These are phyloP conservation scores for Drosophila trichaetosa DNA, from an alignment of 2,888 invertebrate species.

Conservation along the genomic window DNA sequence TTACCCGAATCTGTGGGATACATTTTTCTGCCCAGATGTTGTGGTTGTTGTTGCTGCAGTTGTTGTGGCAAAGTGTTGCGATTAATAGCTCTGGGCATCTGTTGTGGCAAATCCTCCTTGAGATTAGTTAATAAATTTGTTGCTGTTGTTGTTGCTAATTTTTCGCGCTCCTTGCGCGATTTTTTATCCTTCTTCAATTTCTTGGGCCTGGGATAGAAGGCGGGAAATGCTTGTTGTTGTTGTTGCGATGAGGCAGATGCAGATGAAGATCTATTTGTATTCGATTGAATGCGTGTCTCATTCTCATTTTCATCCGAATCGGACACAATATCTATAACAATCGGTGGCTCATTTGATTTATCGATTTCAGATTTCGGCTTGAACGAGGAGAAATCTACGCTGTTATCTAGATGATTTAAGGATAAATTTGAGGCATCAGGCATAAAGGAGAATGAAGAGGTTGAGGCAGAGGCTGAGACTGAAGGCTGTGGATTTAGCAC, in stretches of 20 bases:
- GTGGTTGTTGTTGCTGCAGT: background rate
- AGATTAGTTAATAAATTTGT: constrained; percentile 10
- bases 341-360: constrained; percentile 57
- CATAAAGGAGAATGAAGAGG: background rate
- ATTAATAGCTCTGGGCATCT: constrained; percentile 14
- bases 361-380: constrained; percentile 16
- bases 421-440: background rate
- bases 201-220: constrained; percentile 43
- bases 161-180: constrained; percentile 51
- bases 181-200: constrained; percentile 78
- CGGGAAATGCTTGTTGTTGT: constrained; percentile 5
- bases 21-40: background rate
- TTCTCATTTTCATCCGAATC: constrained; percentile 80
- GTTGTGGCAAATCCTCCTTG: constrained; percentile 29
- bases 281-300: constrained; percentile 6
- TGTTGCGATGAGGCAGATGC: background rate
- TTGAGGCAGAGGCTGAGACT: background rate
- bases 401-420: background rate
- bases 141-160: constrained; percentile 7
- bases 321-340: constrained; percentile 82
- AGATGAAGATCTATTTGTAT: constrained; percentile 7
- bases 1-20: constrained; percentile 61
- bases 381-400: constrained; percentile 4
- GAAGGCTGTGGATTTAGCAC: background rate
- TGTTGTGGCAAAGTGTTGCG: constrained; percentile 27